Percentiles rank a stretch among this genome's conserved stretches.
phyloP scores from a whole-genome alignment of 2,888 invertebrate species.

The Drosophila paracracens region DNA sequence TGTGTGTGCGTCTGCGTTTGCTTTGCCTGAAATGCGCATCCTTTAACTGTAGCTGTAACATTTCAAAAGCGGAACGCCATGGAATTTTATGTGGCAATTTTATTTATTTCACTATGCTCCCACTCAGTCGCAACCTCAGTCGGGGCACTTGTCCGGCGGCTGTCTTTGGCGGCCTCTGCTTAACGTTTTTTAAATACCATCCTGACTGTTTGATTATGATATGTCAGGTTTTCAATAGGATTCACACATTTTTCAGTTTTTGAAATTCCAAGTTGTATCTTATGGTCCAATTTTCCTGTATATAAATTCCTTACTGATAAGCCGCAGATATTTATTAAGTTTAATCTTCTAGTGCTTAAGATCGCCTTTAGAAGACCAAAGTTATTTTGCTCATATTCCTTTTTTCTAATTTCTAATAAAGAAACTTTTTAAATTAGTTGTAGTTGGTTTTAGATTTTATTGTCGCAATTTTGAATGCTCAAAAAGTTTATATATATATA shows the following conservation, averaged over 20 bases:
- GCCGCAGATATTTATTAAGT: not conserved
- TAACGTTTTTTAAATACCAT: slow-evolving; percentile 9
- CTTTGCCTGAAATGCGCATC: slow-evolving; percentile 25
- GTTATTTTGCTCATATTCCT: not conserved
- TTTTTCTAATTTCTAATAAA: not conserved
- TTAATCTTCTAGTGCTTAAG: not conserved
- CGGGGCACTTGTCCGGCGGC: slow-evolving; percentile 21
- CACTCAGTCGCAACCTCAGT: not conserved
- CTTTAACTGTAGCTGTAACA: slow-evolving; percentile 55
- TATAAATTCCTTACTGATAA: not conserved
- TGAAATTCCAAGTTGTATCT: not conserved
- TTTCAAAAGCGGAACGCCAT: slow-evolving; percentile 61
- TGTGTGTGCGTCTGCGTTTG: slow-evolving; percentile 1
- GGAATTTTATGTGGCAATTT: slow-evolving; percentile 59
- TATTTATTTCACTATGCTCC: slow-evolving; percentile 41
- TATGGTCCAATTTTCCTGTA: not conserved
- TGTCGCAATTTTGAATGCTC: not conserved
- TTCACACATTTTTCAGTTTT: not conserved
- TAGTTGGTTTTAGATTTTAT: not conserved
- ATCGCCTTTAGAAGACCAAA: not conserved
- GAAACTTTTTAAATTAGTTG: not conserved
- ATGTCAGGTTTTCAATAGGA: not conserved
- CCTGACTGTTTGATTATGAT: not conserved
- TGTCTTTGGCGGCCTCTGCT: slow-evolving; percentile 35
- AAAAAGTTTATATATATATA: not conserved